Evolutionary conservation across 2,888 invertebrate species (phyloP), one percentile per base, ranked within the genome.

Genomic region (Habroteleia sp.): DNA sequence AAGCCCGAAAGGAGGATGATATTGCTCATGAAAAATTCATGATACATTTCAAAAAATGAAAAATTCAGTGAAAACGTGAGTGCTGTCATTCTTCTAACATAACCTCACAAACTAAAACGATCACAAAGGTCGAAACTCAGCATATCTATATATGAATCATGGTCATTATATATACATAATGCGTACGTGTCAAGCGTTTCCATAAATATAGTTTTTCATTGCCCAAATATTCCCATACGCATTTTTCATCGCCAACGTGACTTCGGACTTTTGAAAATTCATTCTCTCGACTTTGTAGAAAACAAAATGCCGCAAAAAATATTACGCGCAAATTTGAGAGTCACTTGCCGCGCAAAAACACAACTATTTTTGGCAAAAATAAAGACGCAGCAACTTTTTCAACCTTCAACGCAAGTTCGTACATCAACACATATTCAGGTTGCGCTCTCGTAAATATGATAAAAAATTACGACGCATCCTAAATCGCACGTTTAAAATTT

Each of bases 391-490:
- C n/a, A n/a, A n/a, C n/a, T n/a, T n/a, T n/a, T 41, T 27, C 37
- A 29, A 31, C 41, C 13, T 35, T n/a, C n/a, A n/a, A n/a, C n/a
- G n/a, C n/a, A n/a, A 63, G 25, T 13, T 23, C 10, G 29, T 14
- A 5, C 10, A 50, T 31, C 16, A 33, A 41, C 17, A 29, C n/a
- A n/a, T n/a, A n/a, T n/a, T n/a, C 62, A 62, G 31, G 2, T n/a
- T 35, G 48, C 27, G 25, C 35, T 42, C 63, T 41, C 42, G 13
- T 52, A 52, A 52, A 44, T 35, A 52, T 13, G 65, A 65, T 52
- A 65, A 65, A 65, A 65, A 65, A 65, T 65, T 65, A 65, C 65
- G 52, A 44, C 65, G 27, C 63, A 27, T 52, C 20, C 65, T 44
- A 52, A 65, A 52, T 65, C 65, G 52, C 37, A 16, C 42, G 41